Conservation (phyloP, 2,797 vertebrate genomes). For the Potorous gilbertii region DNA sequence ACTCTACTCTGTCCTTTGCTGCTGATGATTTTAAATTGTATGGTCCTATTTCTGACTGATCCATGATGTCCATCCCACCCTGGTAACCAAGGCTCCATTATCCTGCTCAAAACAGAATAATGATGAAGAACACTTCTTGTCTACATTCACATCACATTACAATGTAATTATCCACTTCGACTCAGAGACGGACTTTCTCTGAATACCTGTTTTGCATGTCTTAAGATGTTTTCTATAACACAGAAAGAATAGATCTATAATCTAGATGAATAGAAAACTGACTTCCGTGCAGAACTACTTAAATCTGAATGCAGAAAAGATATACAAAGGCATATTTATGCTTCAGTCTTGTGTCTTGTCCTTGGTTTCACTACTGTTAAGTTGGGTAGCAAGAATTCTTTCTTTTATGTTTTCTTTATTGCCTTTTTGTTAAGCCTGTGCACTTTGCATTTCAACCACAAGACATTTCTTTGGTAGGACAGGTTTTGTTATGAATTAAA, state of each 20-base stretch:
- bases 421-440: conserved; percentile 62
- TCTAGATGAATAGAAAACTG: conserved; percentile 54
- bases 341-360: conserved; percentile 20
- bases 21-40: background rate
- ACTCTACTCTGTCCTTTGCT: background rate
- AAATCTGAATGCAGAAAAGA: conserved; percentile 48
- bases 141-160: background rate
- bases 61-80: background rate
- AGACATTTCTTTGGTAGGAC: conserved; percentile 69
- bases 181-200: conserved; percentile 31
- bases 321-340: conserved; percentile 13
- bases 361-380: conserved; percentile 62
- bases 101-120: background rate
- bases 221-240: conserved; percentile 53
- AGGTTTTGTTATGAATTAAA: conserved; percentile 64
- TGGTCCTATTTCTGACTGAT: background rate
- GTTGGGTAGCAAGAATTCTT: conserved; percentile 51
- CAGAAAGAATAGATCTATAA: conserved; percentile 48
- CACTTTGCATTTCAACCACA: conserved; percentile 74
- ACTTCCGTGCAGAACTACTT: conserved; percentile 30
- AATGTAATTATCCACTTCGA: background rate
- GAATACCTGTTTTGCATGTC: conserved; percentile 7
- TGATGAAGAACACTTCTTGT: background rate
- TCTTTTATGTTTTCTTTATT: conserved; percentile 60
- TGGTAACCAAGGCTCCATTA: background rate